Conservation (phyloP, 2,113 vertebrate species). For the Chunga burmeisteri region DNA sequence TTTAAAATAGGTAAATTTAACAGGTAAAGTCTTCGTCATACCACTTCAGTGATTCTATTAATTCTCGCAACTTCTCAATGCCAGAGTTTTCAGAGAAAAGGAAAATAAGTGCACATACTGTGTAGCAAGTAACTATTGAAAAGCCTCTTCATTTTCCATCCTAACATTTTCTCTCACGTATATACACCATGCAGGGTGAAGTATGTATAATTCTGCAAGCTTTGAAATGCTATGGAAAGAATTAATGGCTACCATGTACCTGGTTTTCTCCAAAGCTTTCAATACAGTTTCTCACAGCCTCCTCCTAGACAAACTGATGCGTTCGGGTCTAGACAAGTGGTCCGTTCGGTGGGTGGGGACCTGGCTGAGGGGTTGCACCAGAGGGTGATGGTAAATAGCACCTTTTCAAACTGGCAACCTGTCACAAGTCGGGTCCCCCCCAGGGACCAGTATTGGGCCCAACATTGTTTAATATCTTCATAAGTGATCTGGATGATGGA, state of each 20-base stretch:
- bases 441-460: background rate
- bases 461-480: background rate
- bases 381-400: background rate
- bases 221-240: background rate
- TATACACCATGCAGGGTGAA: accelerated
- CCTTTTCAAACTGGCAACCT: background rate
- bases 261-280: background rate
- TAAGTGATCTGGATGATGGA: background rate
- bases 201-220: background rate
- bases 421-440: accelerated
- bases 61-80: background rate
- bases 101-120: background rate
- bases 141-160: background rate
- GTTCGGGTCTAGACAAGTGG: background rate
- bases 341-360: background rate
- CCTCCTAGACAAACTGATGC: background rate
- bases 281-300: accelerated
- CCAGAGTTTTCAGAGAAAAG: background rate
- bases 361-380: accelerated
- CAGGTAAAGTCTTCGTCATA: background rate
- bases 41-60: background rate
- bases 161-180: background rate
- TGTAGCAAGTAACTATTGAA: background rate
- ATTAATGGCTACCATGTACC: background rate
- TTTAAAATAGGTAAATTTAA: background rate